Conservation (phyloP, 2,888 invertebrate species). For the Chymomyza fuscimana region DNA sequence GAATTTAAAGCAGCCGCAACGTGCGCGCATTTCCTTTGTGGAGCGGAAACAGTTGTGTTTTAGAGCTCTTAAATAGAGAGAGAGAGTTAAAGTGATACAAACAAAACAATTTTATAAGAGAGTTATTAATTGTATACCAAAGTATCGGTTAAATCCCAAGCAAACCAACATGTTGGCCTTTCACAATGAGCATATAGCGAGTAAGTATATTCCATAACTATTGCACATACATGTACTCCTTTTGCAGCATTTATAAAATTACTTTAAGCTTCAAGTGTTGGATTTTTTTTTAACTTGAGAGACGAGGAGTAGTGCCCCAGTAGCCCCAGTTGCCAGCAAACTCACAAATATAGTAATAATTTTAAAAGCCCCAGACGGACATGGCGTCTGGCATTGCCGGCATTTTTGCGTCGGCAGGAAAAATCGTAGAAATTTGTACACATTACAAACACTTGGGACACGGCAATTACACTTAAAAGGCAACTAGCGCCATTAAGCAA, state of each 20-base stretch:
- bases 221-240: background rate
- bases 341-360: constrained; percentile 67
- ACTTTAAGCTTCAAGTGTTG: constrained; percentile 30
- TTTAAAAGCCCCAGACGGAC: constrained; percentile 65
- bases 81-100: constrained; percentile 39
- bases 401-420: constrained; percentile 31
- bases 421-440: constrained; percentile 57
- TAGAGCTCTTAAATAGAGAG: constrained; percentile 39
- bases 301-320: background rate
- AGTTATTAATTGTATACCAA: background rate
- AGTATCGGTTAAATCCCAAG: background rate
- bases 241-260: constrained; percentile 25
- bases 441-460: constrained; percentile 69
- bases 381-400: constrained; percentile 4
- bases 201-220: constrained; percentile 67
- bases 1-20: constrained; percentile 45
- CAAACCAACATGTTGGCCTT: constrained; percentile 79
- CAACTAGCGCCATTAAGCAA: constrained; percentile 66
- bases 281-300: background rate
- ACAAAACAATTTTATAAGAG: constrained; percentile 19
- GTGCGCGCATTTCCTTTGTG: constrained; percentile 43
- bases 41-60: constrained; percentile 11
- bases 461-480: constrained; percentile 75
- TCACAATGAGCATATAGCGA: constrained; percentile 80
- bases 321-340: constrained; percentile 25